phyloP scores from a whole-genome alignment of 2,797 vertebrate genomes.

The Oreochromis mossambicus region DNA sequence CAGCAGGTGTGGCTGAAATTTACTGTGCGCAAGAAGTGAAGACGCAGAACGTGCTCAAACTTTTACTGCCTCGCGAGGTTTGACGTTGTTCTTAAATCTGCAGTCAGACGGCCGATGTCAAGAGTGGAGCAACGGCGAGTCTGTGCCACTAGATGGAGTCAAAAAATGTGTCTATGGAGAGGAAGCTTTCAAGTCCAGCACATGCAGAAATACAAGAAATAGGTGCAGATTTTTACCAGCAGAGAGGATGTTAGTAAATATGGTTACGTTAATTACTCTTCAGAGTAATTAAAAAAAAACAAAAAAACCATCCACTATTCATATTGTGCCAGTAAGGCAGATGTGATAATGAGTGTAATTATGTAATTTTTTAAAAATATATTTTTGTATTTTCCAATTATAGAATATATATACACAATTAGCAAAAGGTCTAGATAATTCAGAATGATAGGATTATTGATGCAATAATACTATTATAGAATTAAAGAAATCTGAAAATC shows the following conservation, averaged over 20 bases:
- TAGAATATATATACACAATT: neutral
- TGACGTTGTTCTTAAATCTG: neutral
- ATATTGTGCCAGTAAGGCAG: neutral
- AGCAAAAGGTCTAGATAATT: neutral
- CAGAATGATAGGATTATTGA: neutral
- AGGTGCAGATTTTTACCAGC: neutral
- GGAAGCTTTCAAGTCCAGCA: neutral
- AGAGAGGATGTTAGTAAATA: neutral
- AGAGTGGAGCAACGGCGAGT: neutral
- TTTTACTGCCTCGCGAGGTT: neutral
- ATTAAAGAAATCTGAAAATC: neutral
- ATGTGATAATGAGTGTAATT: neutral
- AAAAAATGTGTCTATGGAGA: neutral
- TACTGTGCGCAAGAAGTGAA: neutral
- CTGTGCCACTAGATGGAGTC: constrained; percentile 66
- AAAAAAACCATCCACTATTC: neutral
- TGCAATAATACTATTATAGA: neutral
- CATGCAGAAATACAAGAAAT: neutral
- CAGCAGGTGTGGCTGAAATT: neutral
- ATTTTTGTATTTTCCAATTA: neutral
- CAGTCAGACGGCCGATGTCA: neutral
- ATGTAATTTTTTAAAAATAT: neutral
- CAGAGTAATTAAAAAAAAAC: neutral
- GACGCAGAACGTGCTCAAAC: neutral
- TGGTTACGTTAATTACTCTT: neutral